Percentiles rank a stretch among this genome's conserved stretches.
Conservation (phyloP, 2,888 invertebrate species). For the Amblyjoppa proteus region DNA sequence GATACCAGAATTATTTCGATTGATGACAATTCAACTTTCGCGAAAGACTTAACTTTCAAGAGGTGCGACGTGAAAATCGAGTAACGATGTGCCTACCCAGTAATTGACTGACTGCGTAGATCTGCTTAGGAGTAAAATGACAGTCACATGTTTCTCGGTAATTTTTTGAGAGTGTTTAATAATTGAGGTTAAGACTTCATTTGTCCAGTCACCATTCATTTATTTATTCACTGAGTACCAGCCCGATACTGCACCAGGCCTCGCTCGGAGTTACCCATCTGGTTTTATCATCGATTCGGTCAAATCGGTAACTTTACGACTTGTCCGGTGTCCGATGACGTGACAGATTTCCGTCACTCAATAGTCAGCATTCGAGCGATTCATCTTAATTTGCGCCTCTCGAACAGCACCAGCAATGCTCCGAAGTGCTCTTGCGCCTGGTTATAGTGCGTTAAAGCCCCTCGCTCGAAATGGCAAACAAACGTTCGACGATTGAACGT, state of each 20-base stretch:
- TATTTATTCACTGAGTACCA: too few relatives aligned
- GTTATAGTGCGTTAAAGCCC: background rate
- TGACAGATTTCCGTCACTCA: background rate
- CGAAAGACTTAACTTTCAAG: background rate
- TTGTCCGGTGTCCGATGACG: background rate
- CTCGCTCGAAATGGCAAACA: constrained; percentile 33
- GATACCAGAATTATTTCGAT: background rate
- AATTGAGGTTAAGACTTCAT: too few relatives aligned
- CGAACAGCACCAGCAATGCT: background rate
- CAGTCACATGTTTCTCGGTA: background rate
- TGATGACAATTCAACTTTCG: background rate
- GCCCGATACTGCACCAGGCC: too few relatives aligned
- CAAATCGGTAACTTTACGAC: background rate
- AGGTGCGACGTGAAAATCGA: background rate
- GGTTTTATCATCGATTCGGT: background rate
- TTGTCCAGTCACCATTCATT: too few relatives aligned
- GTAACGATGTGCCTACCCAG: background rate
- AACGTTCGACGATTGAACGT: constrained; percentile 26
- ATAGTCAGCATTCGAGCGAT: background rate
- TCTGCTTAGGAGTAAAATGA: background rate
- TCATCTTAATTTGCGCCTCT: background rate
- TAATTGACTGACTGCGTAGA: background rate
- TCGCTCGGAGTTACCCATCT: too few relatives aligned
- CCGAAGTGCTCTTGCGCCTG: background rate
- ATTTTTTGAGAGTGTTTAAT: background rate